Evolutionary conservation across 1,140 invertebrate genomes (phyloP), one percentile per base, ranked within the genome.

Genomic region (Tetramorium parvispinum): DNA sequence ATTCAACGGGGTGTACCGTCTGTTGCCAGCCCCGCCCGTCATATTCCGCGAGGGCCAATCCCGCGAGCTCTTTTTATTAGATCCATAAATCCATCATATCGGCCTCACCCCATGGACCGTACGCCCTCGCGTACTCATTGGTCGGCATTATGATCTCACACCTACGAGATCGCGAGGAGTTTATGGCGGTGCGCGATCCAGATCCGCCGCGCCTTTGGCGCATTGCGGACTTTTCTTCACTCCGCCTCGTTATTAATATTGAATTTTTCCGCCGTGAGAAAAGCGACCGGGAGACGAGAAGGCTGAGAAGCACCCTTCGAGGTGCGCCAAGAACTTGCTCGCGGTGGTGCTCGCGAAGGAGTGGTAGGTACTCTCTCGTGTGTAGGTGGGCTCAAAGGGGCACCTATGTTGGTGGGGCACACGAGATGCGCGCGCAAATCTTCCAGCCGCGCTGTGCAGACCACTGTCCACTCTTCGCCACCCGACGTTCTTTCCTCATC

Each of bases 1-100:
- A 92, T 93, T 91, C 78, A 93, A 92, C 91, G 93, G 93, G 93
- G 92, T 93, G 91, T 92, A 91, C 92, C 91, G 92, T 88, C 91
- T 83, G 89, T 85, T 87, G 92, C 87, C 91, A 88, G 94, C 94
- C 92, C 94, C 95, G 95, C 95, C 95, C 95, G 95, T 95, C 95
- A 95, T 95, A 95, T 94, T 95, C 94, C 93, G 87, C 87, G 92
- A 91, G 93, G 92, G 92, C 95, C 95, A 95, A 95, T 95, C 93
- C 93, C 91, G 91, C 92, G 87, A 88, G 90, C 89, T 90, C 93
- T 93, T 94, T 95, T 95, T 96, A 96, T 96, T 95, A 95, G 94
- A 95, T 95, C 95, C 95, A 95, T 96, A 96, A 95, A 95, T 96
- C 95, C 95, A 95, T 95, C 95, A 96, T 96, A 95, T 95, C 95